Evolutionary conservation across 1,140 invertebrate species (phyloP).

Genomic region (Phthorimaea operculella): DNA sequence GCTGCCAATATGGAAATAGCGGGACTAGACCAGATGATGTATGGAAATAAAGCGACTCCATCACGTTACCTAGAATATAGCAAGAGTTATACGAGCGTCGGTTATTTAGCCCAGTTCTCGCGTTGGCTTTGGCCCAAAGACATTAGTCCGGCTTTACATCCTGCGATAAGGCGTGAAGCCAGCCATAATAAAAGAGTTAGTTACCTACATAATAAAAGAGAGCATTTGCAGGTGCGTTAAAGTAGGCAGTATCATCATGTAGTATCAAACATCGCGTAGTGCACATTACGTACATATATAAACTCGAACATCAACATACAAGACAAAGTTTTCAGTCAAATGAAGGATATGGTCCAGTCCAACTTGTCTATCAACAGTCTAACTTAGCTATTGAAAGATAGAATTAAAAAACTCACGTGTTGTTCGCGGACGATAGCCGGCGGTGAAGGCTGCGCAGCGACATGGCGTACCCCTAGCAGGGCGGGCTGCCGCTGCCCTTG

Average conservation of each 20-base stretch:
- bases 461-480: conserved; percentile 70
- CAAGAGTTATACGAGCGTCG: not conserved
- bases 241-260: no score
- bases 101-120: not conserved
- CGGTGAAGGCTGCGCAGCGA: conserved; percentile 69
- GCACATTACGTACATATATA: no score
- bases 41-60: not conserved
- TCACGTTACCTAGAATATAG: not conserved
- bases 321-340: no score
- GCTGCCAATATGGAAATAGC: not conserved
- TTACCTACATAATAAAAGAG: no score
- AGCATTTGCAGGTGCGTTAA: no score
- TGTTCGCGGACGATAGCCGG: conserved; percentile 62
- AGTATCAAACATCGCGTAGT: no score
- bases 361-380: no score
- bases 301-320: no score
- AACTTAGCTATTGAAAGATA: no score
- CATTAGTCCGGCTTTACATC: conserved; percentile 2
- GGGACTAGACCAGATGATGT: not conserved
- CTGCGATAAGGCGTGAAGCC: not conserved
- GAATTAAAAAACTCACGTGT: conserved; percentile 46
- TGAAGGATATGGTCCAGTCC: no score
- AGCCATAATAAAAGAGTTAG: no score
- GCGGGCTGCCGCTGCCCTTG: conserved; percentile 58
- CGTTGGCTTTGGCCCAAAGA: not conserved